Evolutionary conservation across 2,113 vertebrate genomes (phyloP), one percentile per base, ranked within the genome.

Genomic region (Cyrtonyx montezumae): DNA sequence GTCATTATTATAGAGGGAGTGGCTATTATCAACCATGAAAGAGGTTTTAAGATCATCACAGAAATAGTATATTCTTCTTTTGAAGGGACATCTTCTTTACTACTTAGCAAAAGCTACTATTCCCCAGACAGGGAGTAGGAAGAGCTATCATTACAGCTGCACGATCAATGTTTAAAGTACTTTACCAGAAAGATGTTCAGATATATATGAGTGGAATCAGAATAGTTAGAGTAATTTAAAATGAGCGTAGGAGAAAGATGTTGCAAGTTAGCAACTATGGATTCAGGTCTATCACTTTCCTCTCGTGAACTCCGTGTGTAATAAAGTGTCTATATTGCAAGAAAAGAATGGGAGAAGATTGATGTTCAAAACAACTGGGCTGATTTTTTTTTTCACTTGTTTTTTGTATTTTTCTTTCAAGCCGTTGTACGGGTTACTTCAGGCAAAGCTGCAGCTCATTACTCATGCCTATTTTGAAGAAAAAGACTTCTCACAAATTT

Each of bases 391-490:
- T 43, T 76, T 93, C 66, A 43, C 3, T 70, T 89, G 61, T 17
- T 81, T 81, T 85, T 82, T 91, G 28, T 95, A 59, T 87, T 87
- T 96, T 92, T 59, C 48, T 94, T 87, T 67, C 25, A 97, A 99
- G 99, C 99, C 99, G 71, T 97, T 99, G 30, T 99, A 98, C 91
- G 99, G 99, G 13, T 98, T 99, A 89, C 98, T 99, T 42, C 99
- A 99, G 96, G 99, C 99, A 3, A 99, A 99, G 88, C 98, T 99
- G 63, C 98, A 99, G 76, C 99, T 99, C 84, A 99, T 99, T 95
- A 99, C 99, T 7, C 99, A 99, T 32, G 99, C 99, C 3, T 99
- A 99, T 97, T 99, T 99, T 79, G 99, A 99, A 97, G 99, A 99
- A 93, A 99, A 99, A 91, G 99, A 99, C 97, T 99, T 99, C 94